These are phyloP conservation scores for Kryptopterus vitreolus DNA, from an alignment of 2,797 vertebrate genomes.

Conservation along the genomic window DNA sequence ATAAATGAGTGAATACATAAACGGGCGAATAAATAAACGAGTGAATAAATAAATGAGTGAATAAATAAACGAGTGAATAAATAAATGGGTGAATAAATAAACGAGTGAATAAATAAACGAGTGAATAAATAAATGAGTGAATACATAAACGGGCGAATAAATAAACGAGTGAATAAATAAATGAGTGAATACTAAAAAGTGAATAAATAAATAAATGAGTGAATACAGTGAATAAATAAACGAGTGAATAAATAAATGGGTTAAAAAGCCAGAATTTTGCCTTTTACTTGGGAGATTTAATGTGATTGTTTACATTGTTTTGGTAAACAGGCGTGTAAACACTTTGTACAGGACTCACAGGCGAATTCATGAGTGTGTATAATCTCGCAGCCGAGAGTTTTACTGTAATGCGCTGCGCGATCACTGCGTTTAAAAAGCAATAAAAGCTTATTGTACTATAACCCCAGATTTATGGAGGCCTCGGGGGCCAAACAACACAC, in stretches of 20 bases:
- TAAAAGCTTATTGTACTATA: slow-evolving; percentile 21
- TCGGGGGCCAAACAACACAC: neutral
- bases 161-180: neutral
- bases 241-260: neutral
- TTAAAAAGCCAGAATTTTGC: no score
- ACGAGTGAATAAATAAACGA: no score
- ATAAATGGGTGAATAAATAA: no score
- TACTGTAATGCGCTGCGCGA: slow-evolving; percentile 13
- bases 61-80: no score
- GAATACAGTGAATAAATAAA: neutral
- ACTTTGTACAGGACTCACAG: neutral
- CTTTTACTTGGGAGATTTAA: neutral
- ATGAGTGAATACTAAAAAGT: neutral
- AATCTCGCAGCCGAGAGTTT: slow-evolving; percentile 1
- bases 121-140: no score
- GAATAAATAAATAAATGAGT: neutral
- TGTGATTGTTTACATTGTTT: neutral
- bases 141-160: neutral
- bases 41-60: no score
- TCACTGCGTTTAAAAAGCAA: slow-evolving; percentile 18
- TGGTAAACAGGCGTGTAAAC: neutral
- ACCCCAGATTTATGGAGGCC: slow-evolving; percentile 10
- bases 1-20: no score
- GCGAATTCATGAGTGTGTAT: neutral
- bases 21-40: no score